Percentiles rank a stretch among this genome's conserved stretches.
Conservation (phyloP, 2,797 vertebrate species). For the Lutjanus campechanus region DNA sequence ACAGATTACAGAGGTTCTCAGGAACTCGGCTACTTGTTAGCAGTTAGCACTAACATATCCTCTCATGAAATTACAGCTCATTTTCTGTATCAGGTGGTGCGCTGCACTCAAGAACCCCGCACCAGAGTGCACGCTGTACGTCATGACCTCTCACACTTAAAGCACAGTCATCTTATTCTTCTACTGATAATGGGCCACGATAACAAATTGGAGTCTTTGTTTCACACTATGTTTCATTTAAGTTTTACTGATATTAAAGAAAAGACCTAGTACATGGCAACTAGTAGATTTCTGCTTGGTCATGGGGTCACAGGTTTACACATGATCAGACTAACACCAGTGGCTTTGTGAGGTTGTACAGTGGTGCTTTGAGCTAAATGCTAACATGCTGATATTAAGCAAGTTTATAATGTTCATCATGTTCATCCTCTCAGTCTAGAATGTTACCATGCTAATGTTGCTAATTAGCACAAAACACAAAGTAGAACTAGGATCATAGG, state of each 20-base stretch:
- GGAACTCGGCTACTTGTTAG: conserved; percentile 12
- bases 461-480: too few species aligned
- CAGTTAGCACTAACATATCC: conserved; percentile 9
- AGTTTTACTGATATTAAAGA: too few species aligned
- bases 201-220: background rate
- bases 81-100: conserved; percentile 38
- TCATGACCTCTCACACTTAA: background rate
- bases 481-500: too few species aligned
- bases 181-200: too few species aligned
- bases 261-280: background rate
- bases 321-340: too few species aligned
- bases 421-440: background rate
- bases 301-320: too few species aligned
- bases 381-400: background rate
- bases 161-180: too few species aligned
- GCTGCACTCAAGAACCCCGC: conserved; percentile 23
- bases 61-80: conserved; percentile 36
- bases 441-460: background rate
- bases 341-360: too few species aligned
- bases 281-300: too few species aligned
- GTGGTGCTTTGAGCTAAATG: too few species aligned
- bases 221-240: background rate
- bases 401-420: background rate
- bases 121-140: background rate
- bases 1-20: conserved; percentile 12